phyloP scores from a whole-genome alignment of 2,888 invertebrate genomes.

The Diarsia mendica region DNA sequence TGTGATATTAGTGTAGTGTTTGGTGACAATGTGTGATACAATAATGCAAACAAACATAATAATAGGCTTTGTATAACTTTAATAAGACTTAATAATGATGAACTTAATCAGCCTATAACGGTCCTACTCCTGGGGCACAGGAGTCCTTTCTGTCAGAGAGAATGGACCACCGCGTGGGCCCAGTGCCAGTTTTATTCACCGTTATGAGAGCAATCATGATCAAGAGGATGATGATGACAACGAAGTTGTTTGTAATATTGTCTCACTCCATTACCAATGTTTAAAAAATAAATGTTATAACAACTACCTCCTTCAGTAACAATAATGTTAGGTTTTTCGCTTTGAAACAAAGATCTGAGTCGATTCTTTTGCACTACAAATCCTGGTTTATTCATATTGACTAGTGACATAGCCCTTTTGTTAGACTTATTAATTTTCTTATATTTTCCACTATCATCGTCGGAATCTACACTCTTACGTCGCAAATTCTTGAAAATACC shows the following conservation, averaged over 20 bases:
- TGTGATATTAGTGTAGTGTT: slow-evolving; percentile 57
- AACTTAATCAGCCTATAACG: not conserved
- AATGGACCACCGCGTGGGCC: not conserved
- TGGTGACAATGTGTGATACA: slow-evolving; percentile 64
- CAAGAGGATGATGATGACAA: not conserved
- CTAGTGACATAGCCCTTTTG: slow-evolving; percentile 84
- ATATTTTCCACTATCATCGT: slow-evolving; percentile 87
- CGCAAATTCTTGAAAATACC: slow-evolving; percentile 83
- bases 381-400: slow-evolving; percentile 82
- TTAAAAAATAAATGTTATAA: slow-evolving; percentile 35
- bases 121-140: not conserved
- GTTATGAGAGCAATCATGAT: not conserved
- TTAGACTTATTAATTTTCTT: slow-evolving; percentile 88
- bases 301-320: slow-evolving; percentile 89
- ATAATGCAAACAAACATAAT: slow-evolving; percentile 41
- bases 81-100: not conserved
- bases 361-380: slow-evolving; percentile 82
- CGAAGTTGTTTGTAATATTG: slow-evolving; percentile 35
- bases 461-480: slow-evolving; percentile 83
- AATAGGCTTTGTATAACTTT: slow-evolving; percentile 1
- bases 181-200: not conserved
- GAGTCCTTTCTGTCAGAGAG: not conserved
- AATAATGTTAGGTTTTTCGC: slow-evolving; percentile 86
- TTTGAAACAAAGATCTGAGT: slow-evolving; percentile 86
- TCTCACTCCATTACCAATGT: slow-evolving; percentile 55